A percentile compares a stretch with the other conserved stretches of the same genome.
phyloP scores from a whole-genome alignment of 2,797 vertebrate genomes.

The Okamejei kenojei region DNA sequence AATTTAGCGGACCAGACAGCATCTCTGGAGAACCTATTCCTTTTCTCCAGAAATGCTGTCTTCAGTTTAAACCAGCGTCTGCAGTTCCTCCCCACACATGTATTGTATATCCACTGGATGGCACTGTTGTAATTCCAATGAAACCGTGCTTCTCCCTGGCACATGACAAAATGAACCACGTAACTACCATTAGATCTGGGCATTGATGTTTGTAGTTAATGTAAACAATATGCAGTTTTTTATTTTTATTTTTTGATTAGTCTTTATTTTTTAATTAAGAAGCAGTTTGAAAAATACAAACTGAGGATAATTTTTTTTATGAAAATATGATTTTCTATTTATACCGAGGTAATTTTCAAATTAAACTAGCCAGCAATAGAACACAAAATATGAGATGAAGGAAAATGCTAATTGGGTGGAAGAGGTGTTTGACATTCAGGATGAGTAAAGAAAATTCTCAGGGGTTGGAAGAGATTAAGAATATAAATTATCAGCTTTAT shows the following conservation, averaged over 20 bases:
- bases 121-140: conserved; percentile 30
- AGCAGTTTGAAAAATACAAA: neutral
- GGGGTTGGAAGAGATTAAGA: neutral
- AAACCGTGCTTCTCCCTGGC: neutral
- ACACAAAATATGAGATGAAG: neutral
- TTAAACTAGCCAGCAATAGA: neutral
- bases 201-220: neutral
- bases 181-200: neutral
- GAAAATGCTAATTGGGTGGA: neutral
- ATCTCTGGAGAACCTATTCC: too few species aligned
- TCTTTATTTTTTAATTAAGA: conserved; percentile 14
- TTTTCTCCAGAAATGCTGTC: too few species aligned
- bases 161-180: neutral
- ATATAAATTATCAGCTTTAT: neutral
- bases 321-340: neutral
- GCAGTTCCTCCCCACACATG: too few species aligned
- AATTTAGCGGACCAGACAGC: too few species aligned
- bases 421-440: neutral
- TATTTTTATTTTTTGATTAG: neutral
- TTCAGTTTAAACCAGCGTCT: too few species aligned
- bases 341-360: neutral
- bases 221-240: conserved; percentile 21
- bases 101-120: conserved; percentile 15
- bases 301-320: neutral
- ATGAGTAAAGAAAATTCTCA: neutral